Evolutionary conservation across 2,113 vertebrate species (phyloP), one percentile per base, ranked within the genome.

Genomic region (Oreochromis niloticus): DNA sequence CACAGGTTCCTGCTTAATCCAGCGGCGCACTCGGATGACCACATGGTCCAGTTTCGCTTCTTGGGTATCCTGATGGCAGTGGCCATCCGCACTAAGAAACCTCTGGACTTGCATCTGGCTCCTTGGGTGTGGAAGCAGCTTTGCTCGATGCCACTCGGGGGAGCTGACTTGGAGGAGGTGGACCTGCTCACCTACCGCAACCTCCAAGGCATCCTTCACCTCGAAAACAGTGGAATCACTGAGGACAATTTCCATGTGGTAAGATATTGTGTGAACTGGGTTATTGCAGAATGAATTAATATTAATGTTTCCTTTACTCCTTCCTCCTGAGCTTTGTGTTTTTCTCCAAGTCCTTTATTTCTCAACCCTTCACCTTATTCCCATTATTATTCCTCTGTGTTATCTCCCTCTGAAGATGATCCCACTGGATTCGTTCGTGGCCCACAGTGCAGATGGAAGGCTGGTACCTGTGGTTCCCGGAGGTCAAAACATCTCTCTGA

Each of bases 101-200:
- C 97, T 6, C 93, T 97, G 89, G 97, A 97, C 89, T 83, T 97
- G 7, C 96, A 97, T 93, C 91, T 97, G 88, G 97, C 97, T 7
- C 97, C 97, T 0, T 96, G 95, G 96, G 97, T 97, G 80, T 97
- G 97, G 97, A 97, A 97, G 54, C 97, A 97, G 90, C 94, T 97
- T 78, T 97, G 97, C 89, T 96, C 94, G 3, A 97, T 97, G 90
- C 97, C 97, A 2, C 84, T 97, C 56, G 92, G 91, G 9, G 95
- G 93, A 11, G 86, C 89, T 1, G 97, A 97, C 91, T 84, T 97
- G 81, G 97, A 97, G 90, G 97, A 97, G 80, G 97, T 97, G n/a
- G 97, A 97, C 82, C 94, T 97, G 83, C 97, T 97, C 59, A 97
- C 96, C 16, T 94, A 95, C 84, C 97, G 96, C 83, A 96, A 93